These are phyloP conservation scores for Microcebus lehilahytsara DNA, from an alignment of 2,113 vertebrate genomes.

Conservation along the genomic window DNA sequence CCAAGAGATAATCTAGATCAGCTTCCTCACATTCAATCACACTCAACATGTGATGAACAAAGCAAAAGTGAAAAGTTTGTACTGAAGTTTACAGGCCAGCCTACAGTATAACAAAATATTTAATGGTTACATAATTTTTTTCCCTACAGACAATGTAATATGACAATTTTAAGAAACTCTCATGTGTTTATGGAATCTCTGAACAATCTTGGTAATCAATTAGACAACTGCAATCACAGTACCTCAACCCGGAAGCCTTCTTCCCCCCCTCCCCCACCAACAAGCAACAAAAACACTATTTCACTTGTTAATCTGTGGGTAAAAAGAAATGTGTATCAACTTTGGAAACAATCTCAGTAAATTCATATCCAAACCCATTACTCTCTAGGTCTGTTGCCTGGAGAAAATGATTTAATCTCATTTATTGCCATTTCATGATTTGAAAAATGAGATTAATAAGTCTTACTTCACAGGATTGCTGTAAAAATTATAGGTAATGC, in stretches of 20 bases:
- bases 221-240: background rate
- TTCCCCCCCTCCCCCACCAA: background rate
- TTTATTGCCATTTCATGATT: constrained; percentile 1
- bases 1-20: background rate
- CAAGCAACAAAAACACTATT: background rate
- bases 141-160: background rate
- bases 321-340: background rate
- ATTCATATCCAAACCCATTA: background rate
- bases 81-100: background rate
- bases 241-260: background rate
- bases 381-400: background rate
- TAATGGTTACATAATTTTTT: background rate
- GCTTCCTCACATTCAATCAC: background rate
- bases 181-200: background rate
- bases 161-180: background rate
- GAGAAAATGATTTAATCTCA: background rate
- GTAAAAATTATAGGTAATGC: background rate
- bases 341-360: background rate
- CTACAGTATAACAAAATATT: background rate
- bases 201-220: background rate
- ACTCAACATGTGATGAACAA: background rate
- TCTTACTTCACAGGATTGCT: background rate
- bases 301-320: background rate
- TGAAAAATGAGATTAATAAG: constrained; percentile 14
- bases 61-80: background rate